Evolutionary conservation across 2,888 invertebrate species (phyloP), one percentile per base, ranked within the genome.

Genomic region (Anoncus sp.): DNA sequence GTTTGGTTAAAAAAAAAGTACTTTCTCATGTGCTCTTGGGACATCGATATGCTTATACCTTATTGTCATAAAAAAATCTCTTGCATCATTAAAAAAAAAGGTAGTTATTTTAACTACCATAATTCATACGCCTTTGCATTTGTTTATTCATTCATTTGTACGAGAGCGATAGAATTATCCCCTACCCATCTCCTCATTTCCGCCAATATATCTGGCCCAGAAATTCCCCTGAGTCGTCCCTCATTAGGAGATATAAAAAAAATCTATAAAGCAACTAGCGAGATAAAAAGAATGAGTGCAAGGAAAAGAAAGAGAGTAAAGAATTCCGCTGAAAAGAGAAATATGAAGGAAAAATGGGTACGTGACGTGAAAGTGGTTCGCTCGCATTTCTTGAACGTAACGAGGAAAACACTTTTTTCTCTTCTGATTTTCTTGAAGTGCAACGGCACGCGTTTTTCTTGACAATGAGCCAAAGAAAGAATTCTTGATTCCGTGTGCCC

Each of bases 341-440:
- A 70, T 63, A 51, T 59, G 57, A 77, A 53, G 65, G 59, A 40
- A 69, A 53, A 69, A 24, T n/a, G n/a, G 14, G 20, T 62, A 20
- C 35, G 59, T 72, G 63, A 72, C 38, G 27, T 20, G 31, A 59
- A 73, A 69, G 43, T n/a, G 63, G 47, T 47, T 16, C 40, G 55
- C 51, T 16, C 31, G 43, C 16, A 62, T 59, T 69, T 71, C 43
- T 65, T 22, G 9, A 18, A 16, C 24, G 51, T 78, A 74, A 78
- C 77, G 66, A 74, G 74, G 59, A 47, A 69, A 66, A 66, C 51
- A 70, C 55, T 60, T 75, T 74, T 70, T 49, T 59, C 14, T 1
- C 57, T 38, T 18, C 27, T 16, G 76, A 71, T 22, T 62, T n/a
- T 40, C 53, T 67, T 65, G 22, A 60, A 70, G 65, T 51, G 22